Evolutionary conservation across 2,888 invertebrate species (phyloP), one percentile per base, ranked within the genome.

Genomic region (Anaspis maculata): DNA sequence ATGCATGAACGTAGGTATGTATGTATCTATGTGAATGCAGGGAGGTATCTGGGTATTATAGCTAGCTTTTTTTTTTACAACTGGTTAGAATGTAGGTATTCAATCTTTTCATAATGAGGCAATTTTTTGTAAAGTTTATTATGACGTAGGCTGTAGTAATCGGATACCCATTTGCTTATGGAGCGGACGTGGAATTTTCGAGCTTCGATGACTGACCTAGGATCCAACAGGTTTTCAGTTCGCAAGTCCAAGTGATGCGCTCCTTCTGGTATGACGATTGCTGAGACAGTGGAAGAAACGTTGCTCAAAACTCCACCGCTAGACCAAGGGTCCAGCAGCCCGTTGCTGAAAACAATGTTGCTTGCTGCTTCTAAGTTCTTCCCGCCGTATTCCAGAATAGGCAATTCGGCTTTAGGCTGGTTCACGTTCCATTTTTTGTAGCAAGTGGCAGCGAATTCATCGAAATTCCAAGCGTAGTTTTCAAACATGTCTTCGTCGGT

Each of bases 201-300:
- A 1, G 83, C 79, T 39, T 65, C 54, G 27, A 61, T 63, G 1
- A 87, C 83, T 1, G 77, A 72, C n/a, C 60, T 55, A 0, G 84
- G 83, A 62, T 88, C 87, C 2, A 64, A 59, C 0, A 69, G 61
- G 59, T 79, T 73, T 16, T 70, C 64, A 0, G 72, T 70, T 62
- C 89, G 73, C 42, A 91, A 70, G 64, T 91, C 91, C 32, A 89
- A 68, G 59, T 91, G 91, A 66, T 91, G 91, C 0, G 91, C 90
- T 0, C 80, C 83, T 59, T 87, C 83, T 0, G 85, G 77, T 42
- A 91, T 81, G 15, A 87, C 67, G 10, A 91, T 70, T 0, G 86
- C 75, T 10, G 73, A 61, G 1, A 87, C 71, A 0, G 76, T 69
- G 3, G 71, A 67, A 35, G 82, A 83, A 12, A 82, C 61, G 39